Evolutionary conservation across 1,140 invertebrate genomes (phyloP).

Genomic region (Doryteuthis pealeii): DNA sequence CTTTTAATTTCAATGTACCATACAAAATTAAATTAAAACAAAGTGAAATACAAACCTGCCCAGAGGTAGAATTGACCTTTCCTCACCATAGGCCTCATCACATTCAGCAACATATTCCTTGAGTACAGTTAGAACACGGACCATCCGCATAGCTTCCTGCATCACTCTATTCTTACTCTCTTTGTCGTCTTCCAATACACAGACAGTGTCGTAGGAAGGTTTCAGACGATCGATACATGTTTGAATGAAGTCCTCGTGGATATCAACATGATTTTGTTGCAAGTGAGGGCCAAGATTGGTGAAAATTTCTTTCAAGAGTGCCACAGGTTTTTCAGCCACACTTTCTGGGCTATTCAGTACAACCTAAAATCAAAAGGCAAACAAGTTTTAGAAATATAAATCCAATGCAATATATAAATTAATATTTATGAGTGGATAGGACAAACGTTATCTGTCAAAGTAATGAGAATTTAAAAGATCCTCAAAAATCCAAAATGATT

Average conservation of each 20-base stretch:
- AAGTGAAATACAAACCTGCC: conserved; percentile 67
- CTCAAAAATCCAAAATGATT: too few species aligned
- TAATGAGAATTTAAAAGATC: too few species aligned
- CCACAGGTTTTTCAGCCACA: conserved; percentile 87
- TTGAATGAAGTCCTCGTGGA: conserved; percentile 91
- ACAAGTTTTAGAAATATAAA: neutral
- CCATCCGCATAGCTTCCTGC: conserved; percentile 85
- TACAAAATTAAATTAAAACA: too few species aligned
- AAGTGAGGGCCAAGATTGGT: conserved; percentile 88
- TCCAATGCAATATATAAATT: too few species aligned
- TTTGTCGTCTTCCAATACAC: conserved; percentile 62
- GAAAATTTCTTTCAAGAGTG: conserved; percentile 88
- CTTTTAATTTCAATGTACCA: too few species aligned
- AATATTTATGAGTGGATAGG: too few species aligned
- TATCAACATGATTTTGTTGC: conserved; percentile 73
- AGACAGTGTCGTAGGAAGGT: conserved; percentile 72
- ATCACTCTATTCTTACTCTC: conserved; percentile 63
- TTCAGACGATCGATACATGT: conserved; percentile 83
- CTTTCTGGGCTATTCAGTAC: conserved; percentile 87
- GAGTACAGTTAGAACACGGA: conserved; percentile 89
- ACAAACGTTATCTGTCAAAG: too few species aligned
- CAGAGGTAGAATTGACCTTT: conserved; percentile 85
- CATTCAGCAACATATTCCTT: conserved; percentile 95
- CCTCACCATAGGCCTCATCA: conserved; percentile 87
- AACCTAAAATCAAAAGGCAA: conserved; percentile 67